Conservation (phyloP, 2,797 vertebrate genomes). For the Loriculus beryllinus region DNA sequence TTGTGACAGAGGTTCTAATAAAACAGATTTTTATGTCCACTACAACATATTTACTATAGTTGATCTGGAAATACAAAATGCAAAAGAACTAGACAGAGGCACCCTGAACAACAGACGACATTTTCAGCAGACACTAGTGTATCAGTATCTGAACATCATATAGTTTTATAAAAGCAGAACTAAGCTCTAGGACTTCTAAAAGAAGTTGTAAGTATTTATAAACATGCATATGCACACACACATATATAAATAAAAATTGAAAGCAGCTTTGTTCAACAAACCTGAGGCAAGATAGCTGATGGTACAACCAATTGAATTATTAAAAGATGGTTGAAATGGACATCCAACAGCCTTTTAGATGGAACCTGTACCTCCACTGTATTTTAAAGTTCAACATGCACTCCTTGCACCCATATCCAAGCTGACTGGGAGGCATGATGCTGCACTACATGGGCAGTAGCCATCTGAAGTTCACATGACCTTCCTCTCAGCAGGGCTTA, state of each 20-base stretch:
- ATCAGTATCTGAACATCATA: neutral
- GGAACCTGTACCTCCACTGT: neutral
- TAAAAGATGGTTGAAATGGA: neutral
- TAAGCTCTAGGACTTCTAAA: neutral
- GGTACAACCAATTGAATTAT: neutral
- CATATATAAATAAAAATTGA: neutral
- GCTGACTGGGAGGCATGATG: neutral
- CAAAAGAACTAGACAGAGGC: constrained; percentile 11
- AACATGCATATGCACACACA: neutral
- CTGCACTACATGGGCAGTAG: neutral
- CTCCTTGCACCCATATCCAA: neutral
- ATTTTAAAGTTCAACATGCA: neutral
- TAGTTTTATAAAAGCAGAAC: neutral
- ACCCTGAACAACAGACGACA: constrained; percentile 30
- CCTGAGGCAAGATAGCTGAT: neutral
- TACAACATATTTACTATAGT: constrained; percentile 1
- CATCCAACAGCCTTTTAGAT: neutral
- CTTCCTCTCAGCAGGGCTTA: neutral
- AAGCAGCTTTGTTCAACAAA: neutral
- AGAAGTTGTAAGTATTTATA: neutral
- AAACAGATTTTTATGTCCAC: neutral
- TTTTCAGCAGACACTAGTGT: constrained; percentile 2
- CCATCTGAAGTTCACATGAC: neutral
- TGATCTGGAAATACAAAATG: constrained; percentile 5
- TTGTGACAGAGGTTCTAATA: neutral